Conservation (phyloP, 2,113 vertebrate species). For the Crypturellus undulatus region DNA sequence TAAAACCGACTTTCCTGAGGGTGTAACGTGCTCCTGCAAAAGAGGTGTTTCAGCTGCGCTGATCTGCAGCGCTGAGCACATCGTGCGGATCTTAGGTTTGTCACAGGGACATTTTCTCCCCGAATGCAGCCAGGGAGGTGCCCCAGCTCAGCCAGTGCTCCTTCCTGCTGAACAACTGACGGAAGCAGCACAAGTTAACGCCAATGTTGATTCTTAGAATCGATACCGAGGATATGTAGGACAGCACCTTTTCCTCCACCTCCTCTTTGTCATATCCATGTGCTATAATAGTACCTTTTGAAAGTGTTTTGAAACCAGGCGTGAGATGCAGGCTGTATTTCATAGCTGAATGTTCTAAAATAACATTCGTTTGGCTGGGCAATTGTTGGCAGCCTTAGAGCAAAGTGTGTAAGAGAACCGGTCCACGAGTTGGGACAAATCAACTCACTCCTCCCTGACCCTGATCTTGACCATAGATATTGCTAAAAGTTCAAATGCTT, state of each 20-base stretch:
- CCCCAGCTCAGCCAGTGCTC: rapidly evolving
- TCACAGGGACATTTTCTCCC: not conserved
- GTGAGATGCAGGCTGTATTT: not conserved
- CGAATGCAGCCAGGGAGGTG: not conserved
- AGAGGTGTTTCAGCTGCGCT: not conserved
- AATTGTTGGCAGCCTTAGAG: not conserved
- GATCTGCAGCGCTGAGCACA: not conserved
- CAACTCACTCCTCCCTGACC: not conserved
- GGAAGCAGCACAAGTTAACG: not conserved
- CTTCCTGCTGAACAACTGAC: not conserved
- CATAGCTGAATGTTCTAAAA: not conserved
- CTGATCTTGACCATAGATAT: not conserved
- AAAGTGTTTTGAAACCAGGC: not conserved
- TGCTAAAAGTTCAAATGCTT: not conserved
- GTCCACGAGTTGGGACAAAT: rapidly evolving
- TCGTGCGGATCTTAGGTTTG: not conserved
- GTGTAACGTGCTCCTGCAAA: not conserved
- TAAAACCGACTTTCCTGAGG: not conserved
- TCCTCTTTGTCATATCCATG: rapidly evolving
- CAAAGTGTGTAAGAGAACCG: not conserved
- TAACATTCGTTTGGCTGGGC: not conserved
- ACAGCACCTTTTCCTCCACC: not conserved
- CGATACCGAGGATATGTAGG: not conserved
- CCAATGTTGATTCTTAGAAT: not conserved
- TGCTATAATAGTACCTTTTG: not conserved